Conservation (phyloP, 53 echinoderm and acorn worm species). For the Crossaster papposus region DNA sequence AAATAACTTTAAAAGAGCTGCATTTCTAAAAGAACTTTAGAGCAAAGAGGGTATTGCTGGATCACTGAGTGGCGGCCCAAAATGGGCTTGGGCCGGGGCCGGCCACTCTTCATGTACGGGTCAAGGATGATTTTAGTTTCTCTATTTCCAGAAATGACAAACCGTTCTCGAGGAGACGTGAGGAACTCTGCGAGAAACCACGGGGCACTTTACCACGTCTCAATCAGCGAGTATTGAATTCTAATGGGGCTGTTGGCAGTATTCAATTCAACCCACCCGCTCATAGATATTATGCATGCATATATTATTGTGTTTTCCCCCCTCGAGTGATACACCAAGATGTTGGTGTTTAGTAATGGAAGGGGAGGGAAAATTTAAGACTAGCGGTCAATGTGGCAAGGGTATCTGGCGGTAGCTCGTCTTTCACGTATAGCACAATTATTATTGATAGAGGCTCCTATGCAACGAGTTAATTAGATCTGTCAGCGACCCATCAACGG, state of each 20-base stretch:
- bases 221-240: conserved; percentile 62
- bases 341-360: conserved; percentile 18
- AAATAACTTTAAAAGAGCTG: conserved; percentile 30
- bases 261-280: conserved; percentile 16
- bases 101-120: conserved; percentile 39
- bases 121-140: conserved; percentile 62
- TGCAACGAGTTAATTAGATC: conserved; percentile 58
- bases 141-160: conserved; percentile 47
- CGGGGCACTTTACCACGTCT: conserved; percentile 36
- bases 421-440: conserved; percentile 55
- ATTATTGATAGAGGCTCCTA: conserved; percentile 64
- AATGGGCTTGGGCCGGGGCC: conserved; percentile 49
- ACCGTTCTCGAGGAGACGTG: conserved; percentile 34
- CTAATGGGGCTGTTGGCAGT: conserved; percentile 54
- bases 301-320: conserved; percentile 6
- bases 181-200: conserved; percentile 22
- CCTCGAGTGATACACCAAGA: conserved; percentile 18
- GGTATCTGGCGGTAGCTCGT: conserved; percentile 30
- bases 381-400: conserved; percentile 49
- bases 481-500: conserved; percentile 50
- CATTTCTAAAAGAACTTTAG: conserved; percentile 30
- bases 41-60: conserved; percentile 24
- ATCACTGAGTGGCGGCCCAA: conserved; percentile 41
- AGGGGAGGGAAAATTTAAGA: conserved; percentile 43
- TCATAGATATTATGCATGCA: conserved; percentile 5